A percentile compares a stretch with the other conserved stretches of the same genome.
Conservation (phyloP, 2,888 invertebrate species). For the Ptilodon capucinus region DNA sequence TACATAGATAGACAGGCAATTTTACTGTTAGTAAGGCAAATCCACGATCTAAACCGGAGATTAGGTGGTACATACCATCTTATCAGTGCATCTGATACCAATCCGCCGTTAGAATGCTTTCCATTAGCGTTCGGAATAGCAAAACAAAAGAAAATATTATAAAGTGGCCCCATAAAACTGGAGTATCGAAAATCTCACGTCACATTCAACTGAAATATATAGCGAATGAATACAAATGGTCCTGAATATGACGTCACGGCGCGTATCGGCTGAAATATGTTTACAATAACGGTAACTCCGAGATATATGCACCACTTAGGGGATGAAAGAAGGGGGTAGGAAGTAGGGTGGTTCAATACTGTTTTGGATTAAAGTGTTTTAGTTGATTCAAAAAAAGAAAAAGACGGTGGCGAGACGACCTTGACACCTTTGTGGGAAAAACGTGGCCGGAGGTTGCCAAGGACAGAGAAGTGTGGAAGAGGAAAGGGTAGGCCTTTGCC, state of each 20-base stretch:
- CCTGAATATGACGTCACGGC: conserved; percentile 41
- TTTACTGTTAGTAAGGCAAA: too few relatives aligned
- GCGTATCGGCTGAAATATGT: conserved; percentile 70
- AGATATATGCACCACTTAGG: conserved; percentile 60
- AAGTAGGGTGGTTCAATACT: conserved; percentile 9
- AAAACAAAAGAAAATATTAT: neutral
- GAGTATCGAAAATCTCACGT: conserved; percentile 33
- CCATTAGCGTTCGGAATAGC: too few relatives aligned
- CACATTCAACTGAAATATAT: conserved; percentile 42
- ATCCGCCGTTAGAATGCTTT: too few relatives aligned
- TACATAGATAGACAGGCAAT: too few relatives aligned
- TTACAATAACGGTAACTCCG: conserved; percentile 62
- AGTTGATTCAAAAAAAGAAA: neutral
- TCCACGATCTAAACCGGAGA: too few relatives aligned
- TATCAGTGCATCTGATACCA: too few relatives aligned
- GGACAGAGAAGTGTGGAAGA: too few relatives aligned
- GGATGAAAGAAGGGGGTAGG: conserved; percentile 54
- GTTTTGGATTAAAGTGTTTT: conserved; percentile 1
- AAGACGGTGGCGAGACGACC: too few relatives aligned
- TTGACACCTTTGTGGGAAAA: too few relatives aligned
- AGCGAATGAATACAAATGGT: conserved; percentile 55
- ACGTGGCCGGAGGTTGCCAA: too few relatives aligned
- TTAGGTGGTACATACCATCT: too few relatives aligned
- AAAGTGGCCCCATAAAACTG: conserved; percentile 28
- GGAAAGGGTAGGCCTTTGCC: too few relatives aligned